Conservation (phyloP, 2,888 invertebrate genomes). For the Panzeria rudis region DNA sequence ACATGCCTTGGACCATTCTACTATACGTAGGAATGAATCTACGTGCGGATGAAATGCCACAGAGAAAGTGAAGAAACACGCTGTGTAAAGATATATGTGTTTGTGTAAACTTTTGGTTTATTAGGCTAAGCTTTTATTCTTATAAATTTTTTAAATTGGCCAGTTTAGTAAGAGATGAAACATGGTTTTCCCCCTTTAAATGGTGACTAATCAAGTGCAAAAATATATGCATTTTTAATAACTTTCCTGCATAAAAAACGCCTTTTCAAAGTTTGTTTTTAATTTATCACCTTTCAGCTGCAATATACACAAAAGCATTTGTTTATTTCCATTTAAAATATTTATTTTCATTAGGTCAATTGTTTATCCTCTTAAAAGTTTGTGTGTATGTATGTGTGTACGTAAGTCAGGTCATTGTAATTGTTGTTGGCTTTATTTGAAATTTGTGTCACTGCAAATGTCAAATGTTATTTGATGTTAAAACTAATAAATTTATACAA, state of each 20-base stretch:
- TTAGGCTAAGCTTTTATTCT: too few relatives aligned
- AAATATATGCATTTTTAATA: not conserved
- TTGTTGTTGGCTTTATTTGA: conserved; percentile 28
- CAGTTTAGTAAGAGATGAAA: too few relatives aligned
- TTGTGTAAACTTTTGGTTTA: too few relatives aligned
- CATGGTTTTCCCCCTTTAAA: too few relatives aligned
- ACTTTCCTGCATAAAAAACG: conserved; percentile 1
- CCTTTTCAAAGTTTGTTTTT: conserved; percentile 25
- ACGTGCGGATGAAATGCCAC: too few relatives aligned
- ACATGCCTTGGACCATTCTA: too few relatives aligned
- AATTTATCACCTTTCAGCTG: conserved; percentile 27
- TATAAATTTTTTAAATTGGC: too few relatives aligned
- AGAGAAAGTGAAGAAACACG: too few relatives aligned
- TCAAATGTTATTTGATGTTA: conserved; percentile 64
- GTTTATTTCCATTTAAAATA: conserved; percentile 4
- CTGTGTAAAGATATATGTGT: too few relatives aligned
- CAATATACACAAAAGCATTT: not conserved
- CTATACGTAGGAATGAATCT: too few relatives aligned
- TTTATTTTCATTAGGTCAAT: conserved; percentile 40
- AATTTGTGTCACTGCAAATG: conserved; percentile 65
- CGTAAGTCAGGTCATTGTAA: not conserved
- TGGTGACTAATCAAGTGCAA: not conserved
- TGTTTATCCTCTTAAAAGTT: not conserved
- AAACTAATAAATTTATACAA: conserved; percentile 56
- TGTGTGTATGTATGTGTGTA: not conserved